phyloP scores from a whole-genome alignment of 2,797 vertebrate species.

The Sebastiscus tertius region DNA sequence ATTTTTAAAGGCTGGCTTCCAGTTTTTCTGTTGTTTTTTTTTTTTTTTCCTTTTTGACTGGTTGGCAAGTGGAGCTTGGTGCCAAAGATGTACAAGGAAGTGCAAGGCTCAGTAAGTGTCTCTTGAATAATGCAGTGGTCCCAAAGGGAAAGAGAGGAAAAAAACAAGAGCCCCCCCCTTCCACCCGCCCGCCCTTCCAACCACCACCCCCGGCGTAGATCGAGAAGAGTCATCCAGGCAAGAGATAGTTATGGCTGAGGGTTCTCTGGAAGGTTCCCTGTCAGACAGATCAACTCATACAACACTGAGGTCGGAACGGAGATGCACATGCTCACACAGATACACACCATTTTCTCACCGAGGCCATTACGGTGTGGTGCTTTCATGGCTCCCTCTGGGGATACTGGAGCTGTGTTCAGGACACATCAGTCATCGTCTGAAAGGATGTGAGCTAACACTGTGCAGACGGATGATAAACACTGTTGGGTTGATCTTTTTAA shows the following conservation, averaged over 20 bases:
- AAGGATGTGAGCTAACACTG: conserved; percentile 1
- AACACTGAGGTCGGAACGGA: background rate
- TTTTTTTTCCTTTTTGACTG: conserved; percentile 48
- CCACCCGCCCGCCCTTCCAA: background rate
- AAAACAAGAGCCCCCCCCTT: conserved; percentile 25
- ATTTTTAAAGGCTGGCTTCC: conserved; percentile 77
- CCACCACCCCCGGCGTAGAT: conserved; percentile 6
- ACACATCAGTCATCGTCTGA: conserved; percentile 1
- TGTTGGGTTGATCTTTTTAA: conserved; percentile 23
- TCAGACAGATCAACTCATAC: conserved; percentile 47
- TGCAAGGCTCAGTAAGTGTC: conserved; percentile 82
- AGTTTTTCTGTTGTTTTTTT: conserved; percentile 44
- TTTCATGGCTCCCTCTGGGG: conserved; percentile 46
- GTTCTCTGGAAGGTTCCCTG: conserved; percentile 43
- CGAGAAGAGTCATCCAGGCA: conserved; percentile 54
- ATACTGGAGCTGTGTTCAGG: conserved; percentile 28
- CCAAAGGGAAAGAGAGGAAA: conserved; percentile 54
- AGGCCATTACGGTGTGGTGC: conserved; percentile 39
- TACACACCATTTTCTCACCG: conserved; percentile 24
- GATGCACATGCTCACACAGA: conserved; percentile 12
- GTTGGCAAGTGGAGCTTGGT: conserved; percentile 74
- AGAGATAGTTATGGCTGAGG: conserved; percentile 40
- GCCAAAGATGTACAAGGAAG: conserved; percentile 79
- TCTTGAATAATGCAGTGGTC: conserved; percentile 82
- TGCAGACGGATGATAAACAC: conserved; percentile 7